Evolutionary conservation across 2,888 invertebrate species (phyloP).

Genomic region (Zeuzera pyrina): DNA sequence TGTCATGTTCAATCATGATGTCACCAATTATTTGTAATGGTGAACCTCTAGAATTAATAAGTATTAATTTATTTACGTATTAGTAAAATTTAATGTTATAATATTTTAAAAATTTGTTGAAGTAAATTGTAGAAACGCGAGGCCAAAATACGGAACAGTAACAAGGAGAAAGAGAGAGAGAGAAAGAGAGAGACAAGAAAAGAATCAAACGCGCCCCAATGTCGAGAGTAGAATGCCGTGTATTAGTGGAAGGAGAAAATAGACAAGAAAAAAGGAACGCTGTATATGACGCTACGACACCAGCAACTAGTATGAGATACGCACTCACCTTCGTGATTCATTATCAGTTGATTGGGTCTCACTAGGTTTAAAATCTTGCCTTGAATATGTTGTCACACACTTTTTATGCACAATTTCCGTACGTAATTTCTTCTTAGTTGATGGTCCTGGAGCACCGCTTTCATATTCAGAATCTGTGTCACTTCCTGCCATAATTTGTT

Average conservation of each 20-base stretch:
- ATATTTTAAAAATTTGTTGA: constrained; percentile 6
- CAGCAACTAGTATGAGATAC: constrained; percentile 9
- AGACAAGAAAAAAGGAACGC: constrained; percentile 6
- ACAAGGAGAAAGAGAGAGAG: no score
- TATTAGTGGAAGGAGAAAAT: constrained; percentile 5
- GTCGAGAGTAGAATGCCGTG: constrained; percentile 4
- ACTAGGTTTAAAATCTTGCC: no score
- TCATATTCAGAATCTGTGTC: no score
- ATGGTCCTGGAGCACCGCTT: no score
- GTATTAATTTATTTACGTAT: constrained; percentile 4
- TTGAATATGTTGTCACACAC: no score
- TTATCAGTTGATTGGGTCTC: no score
- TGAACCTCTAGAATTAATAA: no score
- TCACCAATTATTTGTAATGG: constrained; percentile 7
- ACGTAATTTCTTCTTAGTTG: no score
- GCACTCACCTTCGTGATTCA: constrained; percentile 10
- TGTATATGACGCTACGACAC: constrained; percentile 7
- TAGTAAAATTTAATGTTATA: constrained; percentile 4
- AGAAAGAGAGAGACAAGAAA: no score
- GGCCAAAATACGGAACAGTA: constrained; percentile 1
- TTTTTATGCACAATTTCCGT: no score
- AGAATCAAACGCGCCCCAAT: constrained; percentile 3
- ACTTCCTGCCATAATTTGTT: no score
- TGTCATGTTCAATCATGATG: constrained; percentile 8
- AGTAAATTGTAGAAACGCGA: constrained; percentile 3